Evolutionary conservation across 1,140 invertebrate species (phyloP), one percentile per base, ranked within the genome.

Genomic region (Temnothorax nylanderi): DNA sequence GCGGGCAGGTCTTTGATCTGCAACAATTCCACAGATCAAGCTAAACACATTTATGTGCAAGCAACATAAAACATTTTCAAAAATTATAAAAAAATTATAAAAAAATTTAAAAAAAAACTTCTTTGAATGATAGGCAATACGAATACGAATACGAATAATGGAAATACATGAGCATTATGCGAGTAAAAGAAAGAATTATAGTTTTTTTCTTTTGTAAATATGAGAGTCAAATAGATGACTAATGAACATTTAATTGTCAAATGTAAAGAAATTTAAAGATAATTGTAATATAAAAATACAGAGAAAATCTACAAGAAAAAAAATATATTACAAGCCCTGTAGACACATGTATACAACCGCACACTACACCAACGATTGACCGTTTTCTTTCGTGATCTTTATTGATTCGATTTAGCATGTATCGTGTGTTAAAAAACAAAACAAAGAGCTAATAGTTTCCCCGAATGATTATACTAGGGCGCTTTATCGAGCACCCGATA

Each of bases 1-100:
- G 97, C 1, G 97, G 97, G 90, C 97, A 98, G 32, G 96, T 96
- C 91, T 96, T 96, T 87, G 95, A 96, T 94, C 95, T 95, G 41
- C 49, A 77, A 56, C 16, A 77, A 81, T 69, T 60, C 0, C 8
- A 26, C 0, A 49, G 32, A 67, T n/a, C 56, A 75, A 13, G 13
- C 11, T 51, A 54, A n/a, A n/a, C n/a, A n/a, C 56, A 80, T 47
- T 18, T 21, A 56, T 21, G 41, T 0, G 7, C 16, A 44, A 18
- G 41, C 1, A 26, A 37, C 21, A 58, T 4, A 54, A 26, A 26
- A 71, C 18, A 47, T 11, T 21, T 58, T 37, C 6, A 41, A 44
- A 11, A 49, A 44, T 62, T 26, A 26, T 26, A 26, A 26, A 26
- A 26, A 26, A 26, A 26, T n/a, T n/a, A n/a, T n/a, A n/a, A n/a